Conservation (phyloP, 2,113 vertebrate genomes). For the Nerophis ophidion region DNA sequence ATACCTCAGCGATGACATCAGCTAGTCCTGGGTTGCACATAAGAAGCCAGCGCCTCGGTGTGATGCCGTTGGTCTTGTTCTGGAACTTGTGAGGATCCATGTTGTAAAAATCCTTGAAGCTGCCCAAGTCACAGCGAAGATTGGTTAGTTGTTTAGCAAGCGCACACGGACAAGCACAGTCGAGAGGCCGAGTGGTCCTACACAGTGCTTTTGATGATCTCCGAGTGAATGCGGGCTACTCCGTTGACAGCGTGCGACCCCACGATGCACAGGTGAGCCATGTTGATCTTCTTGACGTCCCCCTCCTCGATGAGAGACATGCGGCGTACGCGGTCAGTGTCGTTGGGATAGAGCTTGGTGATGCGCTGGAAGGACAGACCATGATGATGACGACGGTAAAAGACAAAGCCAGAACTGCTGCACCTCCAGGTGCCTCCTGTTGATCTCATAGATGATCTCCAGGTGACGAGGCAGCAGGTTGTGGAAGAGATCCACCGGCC, state of each 20-base stretch:
- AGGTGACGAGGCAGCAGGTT: slow-evolving; percentile 83
- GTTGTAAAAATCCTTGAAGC: slow-evolving; percentile 89
- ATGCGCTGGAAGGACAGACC: slow-evolving; percentile 29
- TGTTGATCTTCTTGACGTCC: slow-evolving; percentile 80
- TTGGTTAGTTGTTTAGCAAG: not conserved
- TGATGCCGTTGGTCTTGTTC: slow-evolving; percentile 93
- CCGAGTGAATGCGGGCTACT: slow-evolving; percentile 87
- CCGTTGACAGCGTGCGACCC: slow-evolving; percentile 86
- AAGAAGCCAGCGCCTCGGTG: slow-evolving; percentile 86
- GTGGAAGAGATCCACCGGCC: slow-evolving; percentile 83
- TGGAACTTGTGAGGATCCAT: slow-evolving; percentile 87
- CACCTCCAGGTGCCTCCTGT: slow-evolving; percentile 83
- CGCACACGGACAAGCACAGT: too few relatives aligned
- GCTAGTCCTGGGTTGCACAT: slow-evolving; percentile 88
- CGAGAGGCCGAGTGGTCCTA: slow-evolving; percentile 50
- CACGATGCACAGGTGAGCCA: slow-evolving; percentile 88
- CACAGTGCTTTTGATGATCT: slow-evolving; percentile 85
- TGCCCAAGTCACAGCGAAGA: slow-evolving; percentile 38
- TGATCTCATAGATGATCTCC: slow-evolving; percentile 88
- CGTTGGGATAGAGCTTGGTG: slow-evolving; percentile 73
- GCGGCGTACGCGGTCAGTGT: slow-evolving; percentile 75
- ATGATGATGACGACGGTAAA: too few relatives aligned
- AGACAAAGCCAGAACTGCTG: not conserved
- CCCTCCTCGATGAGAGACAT: slow-evolving; percentile 90
- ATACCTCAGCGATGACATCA: slow-evolving; percentile 85